Evolutionary conservation across 2,113 vertebrate species (phyloP).

Genomic region (Mobula hypostoma): DNA sequence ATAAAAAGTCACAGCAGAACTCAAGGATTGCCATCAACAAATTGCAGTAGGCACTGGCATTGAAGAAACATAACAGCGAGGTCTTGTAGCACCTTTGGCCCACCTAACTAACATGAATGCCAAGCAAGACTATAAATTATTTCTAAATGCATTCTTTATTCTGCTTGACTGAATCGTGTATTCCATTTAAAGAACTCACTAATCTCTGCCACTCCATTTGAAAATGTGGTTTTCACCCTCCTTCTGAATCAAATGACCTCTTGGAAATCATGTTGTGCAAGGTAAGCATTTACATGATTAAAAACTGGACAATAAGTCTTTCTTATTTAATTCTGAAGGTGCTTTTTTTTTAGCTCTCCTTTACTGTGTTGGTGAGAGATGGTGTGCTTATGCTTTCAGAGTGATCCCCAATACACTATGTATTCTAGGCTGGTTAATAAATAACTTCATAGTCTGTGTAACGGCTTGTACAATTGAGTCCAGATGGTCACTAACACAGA

Average conservation of each 20-base stretch:
- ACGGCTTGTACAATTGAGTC: slow-evolving; percentile 27
- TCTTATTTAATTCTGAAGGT: neutral
- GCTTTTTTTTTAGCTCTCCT: slow-evolving; percentile 11
- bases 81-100: neutral
- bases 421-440: slow-evolving; percentile 30
- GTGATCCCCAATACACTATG: neutral
- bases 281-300: neutral
- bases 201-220: neutral
- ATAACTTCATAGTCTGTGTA: slow-evolving; percentile 25
- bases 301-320: neutral
- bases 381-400: neutral
- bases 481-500: slow-evolving; percentile 32
- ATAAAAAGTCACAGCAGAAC: neutral
- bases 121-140: neutral
- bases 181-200: neutral
- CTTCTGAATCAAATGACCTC: neutral
- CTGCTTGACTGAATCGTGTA: neutral
- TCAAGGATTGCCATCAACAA: neutral
- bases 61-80: neutral
- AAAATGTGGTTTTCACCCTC: neutral
- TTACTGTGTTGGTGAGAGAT: neutral
- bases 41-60: neutral
- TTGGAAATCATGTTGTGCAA: neutral
- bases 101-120: neutral
- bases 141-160: neutral